Evolutionary conservation across 1,140 invertebrate genomes (phyloP).

Genomic region (Apocrypta bakeri): DNA sequence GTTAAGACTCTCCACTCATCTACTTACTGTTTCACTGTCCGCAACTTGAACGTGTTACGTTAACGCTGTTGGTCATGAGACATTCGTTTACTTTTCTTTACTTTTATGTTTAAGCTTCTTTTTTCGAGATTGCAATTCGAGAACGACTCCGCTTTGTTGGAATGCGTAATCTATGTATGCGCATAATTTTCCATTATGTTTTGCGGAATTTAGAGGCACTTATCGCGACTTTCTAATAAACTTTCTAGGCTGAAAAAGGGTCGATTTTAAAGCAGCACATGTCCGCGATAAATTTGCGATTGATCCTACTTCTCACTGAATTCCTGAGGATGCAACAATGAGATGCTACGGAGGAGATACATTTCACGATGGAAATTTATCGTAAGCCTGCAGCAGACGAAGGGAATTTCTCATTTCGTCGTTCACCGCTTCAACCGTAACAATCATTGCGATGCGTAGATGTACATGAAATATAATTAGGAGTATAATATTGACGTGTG

Average conservation of each 20-base stretch:
- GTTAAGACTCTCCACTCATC: not conserved
- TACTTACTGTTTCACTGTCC: not conserved
- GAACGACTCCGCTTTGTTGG: too few relatives aligned
- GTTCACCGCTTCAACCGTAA: too few relatives aligned
- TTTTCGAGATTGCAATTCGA: not conserved
- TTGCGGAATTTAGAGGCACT: conserved; percentile 7
- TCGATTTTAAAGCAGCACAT: not conserved
- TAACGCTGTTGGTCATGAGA: too few relatives aligned
- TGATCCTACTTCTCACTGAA: not conserved
- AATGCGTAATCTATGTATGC: not conserved
- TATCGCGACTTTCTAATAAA: conserved; percentile 15
- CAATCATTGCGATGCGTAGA: too few relatives aligned
- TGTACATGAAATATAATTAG: too few relatives aligned
- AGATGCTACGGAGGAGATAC: not conserved
- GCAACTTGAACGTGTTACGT: too few relatives aligned
- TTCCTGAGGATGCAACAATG: not conserved
- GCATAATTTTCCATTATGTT: conserved; percentile 7
- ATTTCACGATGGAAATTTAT: too few relatives aligned
- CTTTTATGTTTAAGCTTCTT: not conserved
- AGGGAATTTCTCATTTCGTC: too few relatives aligned
- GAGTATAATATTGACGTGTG: too few relatives aligned
- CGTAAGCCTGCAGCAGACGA: too few relatives aligned
- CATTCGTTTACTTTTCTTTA: not conserved
- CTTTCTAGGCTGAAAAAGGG: conserved; percentile 24
- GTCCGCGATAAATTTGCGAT: not conserved